Evolutionary conservation across 2,113 vertebrate genomes (phyloP).

Genomic region (Sinosuthora webbiana): DNA sequence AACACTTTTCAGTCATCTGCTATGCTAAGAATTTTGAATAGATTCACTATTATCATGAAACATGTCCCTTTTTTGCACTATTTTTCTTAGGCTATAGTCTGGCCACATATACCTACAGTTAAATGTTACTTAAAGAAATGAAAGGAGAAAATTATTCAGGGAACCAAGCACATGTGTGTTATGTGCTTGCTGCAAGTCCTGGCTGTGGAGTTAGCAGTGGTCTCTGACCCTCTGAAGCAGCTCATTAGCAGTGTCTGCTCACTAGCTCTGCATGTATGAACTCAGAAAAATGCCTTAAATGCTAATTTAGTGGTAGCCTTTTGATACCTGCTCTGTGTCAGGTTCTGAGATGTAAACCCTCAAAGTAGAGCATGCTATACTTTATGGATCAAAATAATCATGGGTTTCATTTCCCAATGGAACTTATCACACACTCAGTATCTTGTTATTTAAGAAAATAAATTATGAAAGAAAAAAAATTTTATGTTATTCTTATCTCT

Average conservation of each 20-base stretch:
- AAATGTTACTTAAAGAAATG: background rate
- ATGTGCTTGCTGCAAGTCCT: background rate
- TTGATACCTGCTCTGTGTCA: background rate
- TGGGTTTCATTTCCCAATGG: background rate
- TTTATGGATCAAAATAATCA: background rate
- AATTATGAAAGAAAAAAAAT: background rate
- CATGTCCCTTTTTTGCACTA: rapidly evolving
- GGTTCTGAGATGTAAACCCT: background rate
- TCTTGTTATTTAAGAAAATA: background rate
- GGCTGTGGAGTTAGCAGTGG: background rate
- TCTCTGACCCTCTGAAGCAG: background rate
- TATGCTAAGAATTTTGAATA: background rate
- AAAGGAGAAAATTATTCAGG: background rate
- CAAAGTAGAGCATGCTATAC: background rate
- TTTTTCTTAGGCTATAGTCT: background rate
- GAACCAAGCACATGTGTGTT: background rate
- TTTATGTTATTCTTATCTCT: background rate
- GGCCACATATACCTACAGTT: background rate
- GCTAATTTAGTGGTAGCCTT: background rate
- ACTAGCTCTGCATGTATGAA: rapidly evolving
- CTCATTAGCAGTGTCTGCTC: background rate
- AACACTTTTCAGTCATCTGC: background rate
- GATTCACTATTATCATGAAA: background rate
- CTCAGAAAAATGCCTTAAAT: background rate
- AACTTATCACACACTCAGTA: background rate